Base-by-base conservation (phyloP, 2,888 invertebrate genomes). In the Eilema griseolum region DNA sequence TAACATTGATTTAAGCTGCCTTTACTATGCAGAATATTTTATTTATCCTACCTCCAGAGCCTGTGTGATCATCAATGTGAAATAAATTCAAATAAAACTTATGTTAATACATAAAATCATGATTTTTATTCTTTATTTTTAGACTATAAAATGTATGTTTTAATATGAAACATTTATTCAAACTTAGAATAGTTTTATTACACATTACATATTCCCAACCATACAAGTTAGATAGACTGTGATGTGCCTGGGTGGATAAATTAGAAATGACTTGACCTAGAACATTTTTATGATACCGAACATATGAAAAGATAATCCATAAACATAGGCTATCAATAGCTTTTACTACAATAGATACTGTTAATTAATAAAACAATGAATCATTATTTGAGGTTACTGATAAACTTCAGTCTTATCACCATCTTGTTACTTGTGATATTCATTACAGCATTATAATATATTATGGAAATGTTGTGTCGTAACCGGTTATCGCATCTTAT, bases 371-470 rank as follows among this genome's bases (percentile, higher is more conserved):
- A 56, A 69, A 67, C 70, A 69, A 70, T 23, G 60, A 61, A 28
- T 60, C 62, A 52, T 73, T 78, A 71, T 73, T 56, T 66, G 59
- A 67, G 62, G 67, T 72, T 57, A 52, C 28, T 66, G 72, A 81
- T 81, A 76, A 70, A 57, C 4, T 10, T 64, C 59, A 63, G 23
- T 60, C 28, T 69, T 72, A 72, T 69, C 69, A 16, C 7, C n/a
- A 66, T 66, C 66, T 41, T 23, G n/a, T 20, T 12, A 52, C 23
- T 52, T 52, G 28, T 28, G n/a, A 52, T 31, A 64, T 64, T 28
- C 46, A 26, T 52, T n/a, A 26, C 28, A 52, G 26, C 20, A 8
- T 16, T 41, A 16, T 41, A 20, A 4, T 63, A 28, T 20, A 3
- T 63, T 26, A 63, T 41, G 16, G 23, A 31, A 23, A 33, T 33